Conservation (phyloP, 2,888 invertebrate genomes). For the Cataglyphis rosenhaueri region DNA sequence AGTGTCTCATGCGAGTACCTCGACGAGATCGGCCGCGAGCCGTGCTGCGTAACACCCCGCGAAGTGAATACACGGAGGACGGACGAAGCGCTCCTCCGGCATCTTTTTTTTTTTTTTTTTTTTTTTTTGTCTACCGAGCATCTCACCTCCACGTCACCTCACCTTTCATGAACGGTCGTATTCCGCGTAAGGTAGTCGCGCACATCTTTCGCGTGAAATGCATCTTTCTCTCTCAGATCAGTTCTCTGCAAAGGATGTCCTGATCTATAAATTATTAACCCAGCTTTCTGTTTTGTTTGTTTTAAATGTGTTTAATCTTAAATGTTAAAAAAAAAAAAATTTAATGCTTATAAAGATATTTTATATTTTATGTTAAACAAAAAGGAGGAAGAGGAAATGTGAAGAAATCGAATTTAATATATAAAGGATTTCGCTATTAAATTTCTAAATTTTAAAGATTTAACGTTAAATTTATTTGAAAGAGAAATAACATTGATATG, state of each 20-base stretch:
- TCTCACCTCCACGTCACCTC: conserved; percentile 15
- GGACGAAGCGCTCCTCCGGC: conserved; percentile 21
- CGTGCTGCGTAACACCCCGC: conserved; percentile 23
- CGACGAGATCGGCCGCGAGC: conserved; percentile 45
- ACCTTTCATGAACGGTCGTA: conserved; percentile 32
- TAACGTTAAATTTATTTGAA: not conserved
- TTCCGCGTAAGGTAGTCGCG: conserved; percentile 26
- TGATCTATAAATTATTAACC: conserved; percentile 10
- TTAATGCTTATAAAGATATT: not conserved
- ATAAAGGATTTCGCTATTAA: not conserved
- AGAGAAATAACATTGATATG: not conserved
- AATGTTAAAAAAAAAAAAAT: too few relatives aligned
- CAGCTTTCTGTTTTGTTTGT: not conserved
- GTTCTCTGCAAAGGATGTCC: not conserved
- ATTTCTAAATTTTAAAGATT: not conserved
- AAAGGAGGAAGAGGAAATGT: not conserved
- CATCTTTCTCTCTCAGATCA: conserved; percentile 19
- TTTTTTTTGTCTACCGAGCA: not conserved
- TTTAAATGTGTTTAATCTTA: not conserved
- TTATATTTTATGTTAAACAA: not conserved
- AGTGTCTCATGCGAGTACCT: conserved; percentile 48
- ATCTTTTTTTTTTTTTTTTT: not conserved
- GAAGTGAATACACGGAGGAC: conserved; percentile 7
- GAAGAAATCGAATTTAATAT: not conserved
- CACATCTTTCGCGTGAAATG: conserved; percentile 12